These are phyloP conservation scores for Thalassophryne amazonica DNA, from an alignment of 2,797 vertebrate genomes.

Conservation along the genomic window DNA sequence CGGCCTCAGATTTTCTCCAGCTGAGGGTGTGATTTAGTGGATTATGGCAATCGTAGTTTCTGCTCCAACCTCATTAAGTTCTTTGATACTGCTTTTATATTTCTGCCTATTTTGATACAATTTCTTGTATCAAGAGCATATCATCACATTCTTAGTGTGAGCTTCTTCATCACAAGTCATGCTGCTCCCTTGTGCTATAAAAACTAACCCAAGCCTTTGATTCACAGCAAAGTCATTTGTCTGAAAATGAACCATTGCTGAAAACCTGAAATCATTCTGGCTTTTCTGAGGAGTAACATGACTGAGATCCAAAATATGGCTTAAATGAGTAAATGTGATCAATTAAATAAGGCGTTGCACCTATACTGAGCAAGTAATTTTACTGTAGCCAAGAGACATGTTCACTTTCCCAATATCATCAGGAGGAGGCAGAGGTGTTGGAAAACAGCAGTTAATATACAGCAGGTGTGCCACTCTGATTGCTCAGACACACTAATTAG, in stretches of 20 bases:
- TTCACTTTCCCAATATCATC: too few relatives aligned
- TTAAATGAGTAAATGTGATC: conserved; percentile 55
- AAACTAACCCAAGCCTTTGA: conserved; percentile 38
- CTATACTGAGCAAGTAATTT: too few relatives aligned
- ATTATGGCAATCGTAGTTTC: conserved; percentile 72
- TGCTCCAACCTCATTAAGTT: conserved; percentile 50
- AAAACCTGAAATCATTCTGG: conserved; percentile 14
- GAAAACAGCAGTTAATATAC: too few relatives aligned
- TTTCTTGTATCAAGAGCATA: conserved; percentile 29
- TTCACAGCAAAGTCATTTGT: conserved; percentile 50
- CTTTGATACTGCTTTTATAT: conserved; percentile 56
- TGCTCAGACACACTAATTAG: too few relatives aligned
- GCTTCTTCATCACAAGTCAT: conserved; percentile 43
- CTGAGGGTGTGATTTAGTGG: conserved; percentile 71
- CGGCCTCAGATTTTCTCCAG: conserved; percentile 67
- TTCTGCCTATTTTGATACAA: conserved; percentile 40
- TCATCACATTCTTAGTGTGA: conserved; percentile 45
- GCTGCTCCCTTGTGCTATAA: conserved; percentile 21
- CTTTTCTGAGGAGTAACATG: conserved; percentile 34
- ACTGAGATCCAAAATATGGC: conserved; percentile 19
- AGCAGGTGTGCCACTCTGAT: too few relatives aligned
- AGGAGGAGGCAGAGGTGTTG: too few relatives aligned
- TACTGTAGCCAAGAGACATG: too few relatives aligned
- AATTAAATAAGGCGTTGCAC: conserved; percentile 44
- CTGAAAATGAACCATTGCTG: conserved; percentile 5